Percentiles rank a stretch among this genome's conserved stretches.
Conservation (phyloP, 2,797 vertebrate species). For the Aulostomus chinensis region DNA sequence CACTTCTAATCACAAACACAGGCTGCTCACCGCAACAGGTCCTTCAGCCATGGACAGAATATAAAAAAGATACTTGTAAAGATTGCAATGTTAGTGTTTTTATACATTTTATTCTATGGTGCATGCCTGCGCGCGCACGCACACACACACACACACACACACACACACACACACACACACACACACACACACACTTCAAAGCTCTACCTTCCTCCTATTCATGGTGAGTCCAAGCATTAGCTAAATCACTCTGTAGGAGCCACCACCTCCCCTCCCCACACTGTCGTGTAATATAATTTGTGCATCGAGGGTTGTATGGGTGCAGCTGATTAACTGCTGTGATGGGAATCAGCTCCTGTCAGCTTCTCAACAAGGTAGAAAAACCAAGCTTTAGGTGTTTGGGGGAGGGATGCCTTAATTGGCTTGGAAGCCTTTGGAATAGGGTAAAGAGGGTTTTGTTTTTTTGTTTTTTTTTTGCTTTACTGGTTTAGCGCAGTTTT, state of each 20-base stretch:
- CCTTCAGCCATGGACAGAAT: constrained; percentile 2
- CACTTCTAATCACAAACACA: constrained; percentile 57
- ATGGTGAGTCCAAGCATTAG: constrained; percentile 48
- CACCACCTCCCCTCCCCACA: constrained; percentile 9
- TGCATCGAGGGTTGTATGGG: constrained; percentile 67
- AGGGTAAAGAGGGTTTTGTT: no score
- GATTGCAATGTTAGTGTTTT: not conserved
- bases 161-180: not conserved
- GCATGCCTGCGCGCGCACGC: not conserved
- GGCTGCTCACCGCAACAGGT: constrained; percentile 60
- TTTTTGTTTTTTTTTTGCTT: no score
- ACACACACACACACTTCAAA: no score
- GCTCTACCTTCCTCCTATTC: constrained; percentile 33
- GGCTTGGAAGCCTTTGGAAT: no score
- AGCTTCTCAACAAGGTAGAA: constrained; percentile 51
- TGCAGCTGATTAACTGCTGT: constrained; percentile 66
- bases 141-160: not conserved
- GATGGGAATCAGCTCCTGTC: constrained; percentile 58
- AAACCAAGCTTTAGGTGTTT: constrained; percentile 7
- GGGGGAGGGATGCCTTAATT: no score
- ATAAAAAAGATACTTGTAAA: not conserved
- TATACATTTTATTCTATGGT: no score
- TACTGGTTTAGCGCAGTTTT: no score
- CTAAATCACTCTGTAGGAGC: constrained; percentile 68
- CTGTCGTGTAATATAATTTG: constrained; percentile 75